Evolutionary conservation across 2,888 invertebrate species (phyloP).

Genomic region (Epirrhoe alternata): DNA sequence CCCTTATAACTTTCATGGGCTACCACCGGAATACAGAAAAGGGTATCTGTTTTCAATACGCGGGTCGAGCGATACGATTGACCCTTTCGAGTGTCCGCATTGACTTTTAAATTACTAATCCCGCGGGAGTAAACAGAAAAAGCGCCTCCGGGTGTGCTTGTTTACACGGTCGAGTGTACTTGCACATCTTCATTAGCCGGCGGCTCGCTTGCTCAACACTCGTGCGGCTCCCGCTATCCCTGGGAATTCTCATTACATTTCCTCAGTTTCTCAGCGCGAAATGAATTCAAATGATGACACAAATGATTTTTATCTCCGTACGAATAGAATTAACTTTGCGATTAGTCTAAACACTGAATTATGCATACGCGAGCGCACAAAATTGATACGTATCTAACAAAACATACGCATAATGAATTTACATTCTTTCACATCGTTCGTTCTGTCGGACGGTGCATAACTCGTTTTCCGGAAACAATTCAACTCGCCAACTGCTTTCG

Average conservation of each 20-base stretch:
- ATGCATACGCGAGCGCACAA: conserved; percentile 59
- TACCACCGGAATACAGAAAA: conserved; percentile 83
- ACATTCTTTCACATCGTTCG: conserved; percentile 71
- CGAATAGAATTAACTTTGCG: conserved; percentile 52
- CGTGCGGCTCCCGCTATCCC: conserved; percentile 47
- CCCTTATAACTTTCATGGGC: conserved; percentile 84
- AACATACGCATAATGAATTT: conserved; percentile 69
- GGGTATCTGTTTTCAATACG: conserved; percentile 85
- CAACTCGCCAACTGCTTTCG: conserved; percentile 71
- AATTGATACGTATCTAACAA: conserved; percentile 69
- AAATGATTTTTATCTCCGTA: conserved; percentile 44
- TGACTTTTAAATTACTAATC: conserved; percentile 86
- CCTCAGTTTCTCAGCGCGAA: conserved; percentile 54
- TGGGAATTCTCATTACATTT: conserved; percentile 56
- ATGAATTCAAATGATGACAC: conserved; percentile 55
- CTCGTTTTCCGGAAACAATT: conserved; percentile 79
- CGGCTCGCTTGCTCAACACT: conserved; percentile 77
- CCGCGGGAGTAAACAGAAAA: conserved; percentile 80
- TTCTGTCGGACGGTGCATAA: conserved; percentile 57
- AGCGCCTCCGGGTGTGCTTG: conserved; percentile 72
- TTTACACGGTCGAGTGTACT: conserved; percentile 81
- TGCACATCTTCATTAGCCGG: conserved; percentile 80
- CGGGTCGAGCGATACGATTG: conserved; percentile 78
- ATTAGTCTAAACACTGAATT: conserved; percentile 59
- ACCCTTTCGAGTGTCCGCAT: conserved; percentile 85